Conservation (phyloP, 2,113 vertebrate species). For the Bombycilla garrulus region DNA sequence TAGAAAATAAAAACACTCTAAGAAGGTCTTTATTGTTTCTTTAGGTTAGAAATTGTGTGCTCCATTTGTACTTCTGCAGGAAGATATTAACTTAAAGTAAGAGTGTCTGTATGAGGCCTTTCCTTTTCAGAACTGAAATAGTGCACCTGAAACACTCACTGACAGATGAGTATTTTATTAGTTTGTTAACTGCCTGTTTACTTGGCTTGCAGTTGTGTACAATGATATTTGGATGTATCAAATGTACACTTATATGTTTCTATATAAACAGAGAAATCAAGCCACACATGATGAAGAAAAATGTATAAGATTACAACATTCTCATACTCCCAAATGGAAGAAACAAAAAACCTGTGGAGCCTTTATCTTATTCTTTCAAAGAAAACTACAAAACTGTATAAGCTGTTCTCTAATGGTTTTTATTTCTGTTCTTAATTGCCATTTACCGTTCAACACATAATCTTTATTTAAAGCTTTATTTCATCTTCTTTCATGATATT, state of each 20-base stretch:
- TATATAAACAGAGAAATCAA: neutral
- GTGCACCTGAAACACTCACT: neutral
- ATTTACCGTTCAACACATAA: neutral
- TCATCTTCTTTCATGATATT: neutral
- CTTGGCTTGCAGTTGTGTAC: neutral
- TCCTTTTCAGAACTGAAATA: neutral
- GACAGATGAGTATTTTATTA: neutral
- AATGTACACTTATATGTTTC: neutral
- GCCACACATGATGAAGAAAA: neutral
- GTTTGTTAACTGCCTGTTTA: neutral
- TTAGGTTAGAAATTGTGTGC: neutral
- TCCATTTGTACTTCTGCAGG: neutral
- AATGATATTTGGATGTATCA: neutral
- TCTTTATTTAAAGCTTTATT: neutral
- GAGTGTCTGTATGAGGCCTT: fast-evolving
- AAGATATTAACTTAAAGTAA: neutral
- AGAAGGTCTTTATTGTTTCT: neutral
- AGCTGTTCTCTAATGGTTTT: neutral
- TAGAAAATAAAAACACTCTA: neutral
- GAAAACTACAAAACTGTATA: neutral
- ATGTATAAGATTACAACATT: neutral
- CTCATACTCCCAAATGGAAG: neutral
- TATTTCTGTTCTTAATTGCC: neutral
- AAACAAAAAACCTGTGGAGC: neutral
- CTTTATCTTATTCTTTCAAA: neutral